Evolutionary conservation across 2,888 invertebrate genomes (phyloP).

Genomic region (Erebia ligea): DNA sequence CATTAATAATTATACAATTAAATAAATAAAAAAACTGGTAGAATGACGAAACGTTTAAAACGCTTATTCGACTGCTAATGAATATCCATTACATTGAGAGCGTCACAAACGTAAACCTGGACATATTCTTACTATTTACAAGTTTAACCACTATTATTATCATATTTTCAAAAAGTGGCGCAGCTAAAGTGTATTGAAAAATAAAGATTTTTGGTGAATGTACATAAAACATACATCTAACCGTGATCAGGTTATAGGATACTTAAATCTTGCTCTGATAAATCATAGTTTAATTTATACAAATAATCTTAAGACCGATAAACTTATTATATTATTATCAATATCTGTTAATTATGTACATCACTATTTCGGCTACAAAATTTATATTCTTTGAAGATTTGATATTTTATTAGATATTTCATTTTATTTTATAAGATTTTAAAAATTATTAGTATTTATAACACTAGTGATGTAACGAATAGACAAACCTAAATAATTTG

Average conservation of each 20-base stretch:
- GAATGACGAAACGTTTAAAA: too few relatives aligned
- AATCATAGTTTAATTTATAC: not conserved
- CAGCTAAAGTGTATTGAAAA: not conserved
- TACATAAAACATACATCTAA: not conserved
- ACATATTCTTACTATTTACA: slow-evolving; percentile 23
- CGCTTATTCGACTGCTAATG: too few relatives aligned
- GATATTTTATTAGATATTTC: slow-evolving; percentile 13
- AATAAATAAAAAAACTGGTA: too few relatives aligned
- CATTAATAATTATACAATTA: too few relatives aligned
- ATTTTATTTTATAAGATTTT: too few relatives aligned
- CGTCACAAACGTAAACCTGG: slow-evolving; percentile 25
- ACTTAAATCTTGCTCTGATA: not conserved
- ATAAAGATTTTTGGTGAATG: slow-evolving; percentile 2
- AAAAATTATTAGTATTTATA: not conserved
- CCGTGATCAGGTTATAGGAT: not conserved
- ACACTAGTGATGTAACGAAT: slow-evolving; percentile 10
- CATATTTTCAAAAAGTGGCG: slow-evolving; percentile 7
- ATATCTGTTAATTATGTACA: not conserved
- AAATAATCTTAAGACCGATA: not conserved
- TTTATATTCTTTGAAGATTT: slow-evolving; percentile 2
- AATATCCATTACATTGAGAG: not conserved
- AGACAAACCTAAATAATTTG: not conserved
- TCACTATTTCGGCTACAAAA: not conserved
- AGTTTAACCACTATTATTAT: slow-evolving; percentile 14
- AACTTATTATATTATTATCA: not conserved